phyloP scores from a whole-genome alignment of 1,140 invertebrate genomes.

The Aphis craccivora region DNA sequence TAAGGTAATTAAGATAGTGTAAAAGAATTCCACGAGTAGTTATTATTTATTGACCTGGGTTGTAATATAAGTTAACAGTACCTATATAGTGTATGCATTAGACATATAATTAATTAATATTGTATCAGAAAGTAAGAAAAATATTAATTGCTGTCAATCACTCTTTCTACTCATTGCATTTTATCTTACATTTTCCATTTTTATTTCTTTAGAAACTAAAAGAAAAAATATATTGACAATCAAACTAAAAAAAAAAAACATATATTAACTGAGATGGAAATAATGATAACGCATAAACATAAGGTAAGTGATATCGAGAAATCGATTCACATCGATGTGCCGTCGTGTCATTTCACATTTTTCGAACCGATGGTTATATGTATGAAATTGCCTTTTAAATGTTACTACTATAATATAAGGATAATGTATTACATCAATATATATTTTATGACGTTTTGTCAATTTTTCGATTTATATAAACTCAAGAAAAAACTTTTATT shows the following conservation, averaged over 20 bases:
- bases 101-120: no score
- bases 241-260: not conserved
- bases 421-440: slow-evolving; percentile 22
- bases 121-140: not conserved
- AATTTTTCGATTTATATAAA: slow-evolving; percentile 2
- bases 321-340: slow-evolving; percentile 29
- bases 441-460: slow-evolving; percentile 26
- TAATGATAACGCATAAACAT: slow-evolving; percentile 32
- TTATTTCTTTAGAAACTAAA: not conserved
- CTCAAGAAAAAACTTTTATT: slow-evolving; percentile 16
- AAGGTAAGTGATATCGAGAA: slow-evolving; percentile 26
- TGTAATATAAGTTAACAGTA: no score
- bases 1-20: no score
- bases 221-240: not conserved
- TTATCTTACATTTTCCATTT: no score
- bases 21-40: no score
- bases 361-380: not conserved
- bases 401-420: not conserved
- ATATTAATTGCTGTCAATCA: not conserved
- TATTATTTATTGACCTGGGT: no score
- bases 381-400: slow-evolving; percentile 35
- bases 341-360: slow-evolving; percentile 15
- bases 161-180: not conserved
- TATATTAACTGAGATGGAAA: not conserved
- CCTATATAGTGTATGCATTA: no score